These are phyloP conservation scores for Tipula unca DNA, from an alignment of 2,888 invertebrate genomes.

Conservation along the genomic window DNA sequence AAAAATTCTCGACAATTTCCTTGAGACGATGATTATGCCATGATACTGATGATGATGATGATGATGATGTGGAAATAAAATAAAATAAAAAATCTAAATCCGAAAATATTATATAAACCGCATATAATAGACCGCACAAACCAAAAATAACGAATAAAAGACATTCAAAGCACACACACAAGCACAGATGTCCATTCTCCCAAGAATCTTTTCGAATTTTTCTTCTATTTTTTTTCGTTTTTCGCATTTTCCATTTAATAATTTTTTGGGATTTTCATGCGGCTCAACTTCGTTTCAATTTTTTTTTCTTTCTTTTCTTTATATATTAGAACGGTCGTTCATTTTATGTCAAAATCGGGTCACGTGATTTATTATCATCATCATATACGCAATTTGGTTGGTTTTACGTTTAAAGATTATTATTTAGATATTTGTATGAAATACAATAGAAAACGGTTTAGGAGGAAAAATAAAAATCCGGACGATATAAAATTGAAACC, in stretches of 20 bases:
- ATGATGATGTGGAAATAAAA: neutral
- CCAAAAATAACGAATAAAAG: neutral
- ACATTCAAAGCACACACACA: neutral
- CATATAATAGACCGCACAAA: neutral
- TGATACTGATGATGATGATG: neutral
- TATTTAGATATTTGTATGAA: neutral
- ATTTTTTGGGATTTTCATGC: constrained; percentile 4
- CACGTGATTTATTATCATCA: neutral
- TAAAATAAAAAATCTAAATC: neutral
- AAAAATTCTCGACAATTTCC: neutral
- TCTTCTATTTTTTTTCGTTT: no score
- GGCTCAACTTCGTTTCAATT: neutral
- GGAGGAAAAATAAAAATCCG: neutral
- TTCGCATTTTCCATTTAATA: neutral
- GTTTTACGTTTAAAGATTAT: neutral
- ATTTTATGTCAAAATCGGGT: neutral
- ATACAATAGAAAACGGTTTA: neutral
- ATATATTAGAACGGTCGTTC: neutral
- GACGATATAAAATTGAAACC: neutral
- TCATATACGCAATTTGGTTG: neutral
- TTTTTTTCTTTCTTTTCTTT: neutral
- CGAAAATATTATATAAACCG: neutral
- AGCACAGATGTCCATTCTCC: neutral
- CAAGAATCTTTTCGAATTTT: neutral
- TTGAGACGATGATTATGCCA: neutral